Base-by-base conservation (phyloP, 64 coral and sea anemone species). In the Dendronephthya gigantea region DNA sequence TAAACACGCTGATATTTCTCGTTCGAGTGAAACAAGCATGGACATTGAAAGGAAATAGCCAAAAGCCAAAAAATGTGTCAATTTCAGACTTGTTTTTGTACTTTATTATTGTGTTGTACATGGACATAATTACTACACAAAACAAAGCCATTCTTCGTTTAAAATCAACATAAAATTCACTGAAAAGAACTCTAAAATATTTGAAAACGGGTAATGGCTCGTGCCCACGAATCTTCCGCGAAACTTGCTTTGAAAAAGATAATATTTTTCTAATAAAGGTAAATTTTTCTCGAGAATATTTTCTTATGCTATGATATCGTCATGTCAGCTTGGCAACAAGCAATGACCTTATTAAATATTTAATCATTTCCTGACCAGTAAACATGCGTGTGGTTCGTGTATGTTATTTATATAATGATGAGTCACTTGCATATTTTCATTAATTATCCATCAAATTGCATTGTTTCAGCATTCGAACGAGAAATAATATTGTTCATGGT, bases 281-380 rank as follows among this genome's bases (percentile, higher is more conserved):
- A 6, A 45, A 6, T 45, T 11, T 45, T 45, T 45, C 4, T 45
- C n/a, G n/a, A 45, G 4, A 45, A 11, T 45, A 45, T 45, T 45
- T n/a, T 23, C 1, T 62, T 27, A 1, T 62, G 34, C 36, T 79
- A 28, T 79, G 4, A 79, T 79, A 34, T 79, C 36, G 30, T 34
- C 36, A 14, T 79, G 19, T 19, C 36, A 33, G 30, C 72, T 19
- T 79, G 72, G 72, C 36, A 5, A 39, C 72, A 79, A 35, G 29
- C 30, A 35, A 34, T 31, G 72, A 79, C 72, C 72, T 79, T 62
- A 19, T 29, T 79, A 39, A 79, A 79, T 79, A 79, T 79, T 34
- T 79, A 79, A 79, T 79, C 36, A 79, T 79, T 34, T 79, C 22
- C 55, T 62, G 19, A 23, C 55, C 55, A n/a, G 0, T 4, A 7